A percentile compares a stretch with the other conserved stretches of the same genome.
These are phyloP conservation scores for Stratiomys singularior DNA, from an alignment of 2,888 invertebrate genomes.

Conservation along the genomic window DNA sequence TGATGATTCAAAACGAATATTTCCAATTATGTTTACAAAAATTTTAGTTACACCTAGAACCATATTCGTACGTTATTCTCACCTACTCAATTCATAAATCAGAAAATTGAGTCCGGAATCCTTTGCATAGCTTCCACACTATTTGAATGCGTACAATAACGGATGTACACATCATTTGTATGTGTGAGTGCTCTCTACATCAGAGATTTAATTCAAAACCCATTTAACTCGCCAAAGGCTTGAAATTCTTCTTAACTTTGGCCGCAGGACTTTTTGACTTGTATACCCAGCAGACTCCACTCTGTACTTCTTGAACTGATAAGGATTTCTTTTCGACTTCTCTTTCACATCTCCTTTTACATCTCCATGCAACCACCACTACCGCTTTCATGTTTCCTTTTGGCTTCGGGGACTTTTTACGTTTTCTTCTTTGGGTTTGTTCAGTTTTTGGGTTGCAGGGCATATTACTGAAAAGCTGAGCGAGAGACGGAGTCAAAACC, in stretches of 20 bases:
- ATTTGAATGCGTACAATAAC: no score
- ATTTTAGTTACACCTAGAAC: no score
- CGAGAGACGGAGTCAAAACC: background rate
- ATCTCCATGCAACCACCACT: background rate
- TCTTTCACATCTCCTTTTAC: background rate
- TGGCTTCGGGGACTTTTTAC: conserved; percentile 10
- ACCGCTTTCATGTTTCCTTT: conserved; percentile 15
- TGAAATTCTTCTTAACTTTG: conserved; percentile 63
- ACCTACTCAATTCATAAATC: no score
- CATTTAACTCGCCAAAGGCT: conserved; percentile 59
- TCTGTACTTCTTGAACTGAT: conserved; percentile 6
- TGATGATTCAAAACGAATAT: no score
- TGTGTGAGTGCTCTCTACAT: conserved; percentile 38
- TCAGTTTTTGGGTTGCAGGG: background rate
- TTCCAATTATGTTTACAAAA: no score
- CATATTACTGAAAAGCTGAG: background rate
- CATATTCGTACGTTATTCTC: no score
- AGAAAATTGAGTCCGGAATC: no score
- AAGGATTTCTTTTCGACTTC: conserved; percentile 20
- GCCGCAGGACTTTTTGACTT: conserved; percentile 63
- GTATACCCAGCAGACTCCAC: conserved; percentile 52
- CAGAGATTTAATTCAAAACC: conserved; percentile 58
- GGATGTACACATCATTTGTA: background rate
- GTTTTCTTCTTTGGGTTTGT: conserved; percentile 30
- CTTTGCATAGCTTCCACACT: no score